These are phyloP conservation scores for Idris sp. DNA, from an alignment of 1,140 invertebrate species.

Conservation along the genomic window DNA sequence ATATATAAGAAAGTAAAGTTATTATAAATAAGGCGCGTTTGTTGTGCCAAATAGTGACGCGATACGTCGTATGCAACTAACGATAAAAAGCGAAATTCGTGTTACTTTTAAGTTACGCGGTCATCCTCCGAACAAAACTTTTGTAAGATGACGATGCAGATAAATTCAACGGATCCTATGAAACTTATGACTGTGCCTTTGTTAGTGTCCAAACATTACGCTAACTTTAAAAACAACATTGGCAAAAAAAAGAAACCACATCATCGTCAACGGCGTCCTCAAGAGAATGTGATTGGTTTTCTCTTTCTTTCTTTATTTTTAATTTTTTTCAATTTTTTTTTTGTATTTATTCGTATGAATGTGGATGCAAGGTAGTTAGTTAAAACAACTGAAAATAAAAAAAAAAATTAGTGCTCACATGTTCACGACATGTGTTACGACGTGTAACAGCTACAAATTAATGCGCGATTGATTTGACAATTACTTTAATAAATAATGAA, in stretches of 20 bases:
- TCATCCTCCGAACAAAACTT: constrained; percentile 51
- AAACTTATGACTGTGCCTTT: constrained; percentile 77
- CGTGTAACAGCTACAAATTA: constrained; percentile 46
- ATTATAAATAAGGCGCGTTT: constrained; percentile 68
- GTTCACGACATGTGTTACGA: constrained; percentile 35
- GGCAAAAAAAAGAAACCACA: constrained; percentile 64
- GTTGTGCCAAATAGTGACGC: constrained; percentile 73
- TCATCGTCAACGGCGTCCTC: constrained; percentile 65
- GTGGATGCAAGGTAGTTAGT: constrained; percentile 57
- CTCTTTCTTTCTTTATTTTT: constrained; percentile 30
- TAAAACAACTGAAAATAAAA: constrained; percentile 38
- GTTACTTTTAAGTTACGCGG: constrained; percentile 47
- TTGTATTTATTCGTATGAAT: constrained; percentile 46
- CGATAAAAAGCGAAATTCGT: constrained; percentile 60
- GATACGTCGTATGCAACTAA: constrained; percentile 56
- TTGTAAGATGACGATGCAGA: constrained; percentile 61
- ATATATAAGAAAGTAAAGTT: constrained; percentile 63
- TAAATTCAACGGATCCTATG: constrained; percentile 65
- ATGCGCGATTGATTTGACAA: neutral
- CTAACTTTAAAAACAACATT: constrained; percentile 64
- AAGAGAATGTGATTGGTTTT: constrained; percentile 60
- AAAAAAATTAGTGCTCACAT: constrained; percentile 39
- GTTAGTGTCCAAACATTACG: constrained; percentile 68
- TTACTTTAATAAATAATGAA: constrained; percentile 5
- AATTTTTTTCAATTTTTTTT: too few relatives aligned